phyloP scores from a whole-genome alignment of 2,113 vertebrate species.

The Raja brachyura region DNA sequence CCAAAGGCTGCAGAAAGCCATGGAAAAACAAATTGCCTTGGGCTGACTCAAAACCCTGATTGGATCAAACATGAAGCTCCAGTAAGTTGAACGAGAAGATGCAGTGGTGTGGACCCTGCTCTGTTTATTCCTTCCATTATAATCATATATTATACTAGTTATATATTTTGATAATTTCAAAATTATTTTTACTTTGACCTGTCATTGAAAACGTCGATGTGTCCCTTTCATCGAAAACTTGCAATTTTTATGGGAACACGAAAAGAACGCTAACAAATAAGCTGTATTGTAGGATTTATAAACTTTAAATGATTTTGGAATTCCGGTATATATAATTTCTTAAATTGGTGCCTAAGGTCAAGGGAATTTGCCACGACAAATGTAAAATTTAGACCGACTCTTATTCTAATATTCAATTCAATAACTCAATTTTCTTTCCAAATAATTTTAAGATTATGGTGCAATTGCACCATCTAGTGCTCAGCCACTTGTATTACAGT shows the following conservation, averaged over 20 bases:
- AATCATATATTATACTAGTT: background rate
- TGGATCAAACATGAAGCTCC: too few species aligned
- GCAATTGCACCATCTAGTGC: slow-evolving; percentile 32
- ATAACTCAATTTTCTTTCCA: background rate
- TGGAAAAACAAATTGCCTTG: too few species aligned
- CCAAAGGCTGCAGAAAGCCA: too few species aligned
- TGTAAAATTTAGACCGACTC: background rate
- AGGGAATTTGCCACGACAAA: background rate
- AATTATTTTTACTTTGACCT: background rate
- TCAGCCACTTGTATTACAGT: background rate
- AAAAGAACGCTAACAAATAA: too few species aligned
- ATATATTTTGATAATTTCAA: background rate
- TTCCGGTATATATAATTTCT: background rate
- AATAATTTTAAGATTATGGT: background rate
- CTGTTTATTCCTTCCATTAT: background rate
- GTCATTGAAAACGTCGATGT: background rate
- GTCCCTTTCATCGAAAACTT: too few species aligned
- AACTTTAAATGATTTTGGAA: background rate
- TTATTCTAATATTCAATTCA: background rate
- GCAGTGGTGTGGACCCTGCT: background rate
- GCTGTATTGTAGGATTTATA: too few species aligned
- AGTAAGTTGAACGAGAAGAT: background rate
- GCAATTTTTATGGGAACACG: too few species aligned
- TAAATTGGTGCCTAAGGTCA: background rate
- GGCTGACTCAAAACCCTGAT: too few species aligned